Evolutionary conservation across 2,113 vertebrate species (phyloP), one percentile per base, ranked within the genome.

Genomic region (Ammodytes marinus): DNA sequence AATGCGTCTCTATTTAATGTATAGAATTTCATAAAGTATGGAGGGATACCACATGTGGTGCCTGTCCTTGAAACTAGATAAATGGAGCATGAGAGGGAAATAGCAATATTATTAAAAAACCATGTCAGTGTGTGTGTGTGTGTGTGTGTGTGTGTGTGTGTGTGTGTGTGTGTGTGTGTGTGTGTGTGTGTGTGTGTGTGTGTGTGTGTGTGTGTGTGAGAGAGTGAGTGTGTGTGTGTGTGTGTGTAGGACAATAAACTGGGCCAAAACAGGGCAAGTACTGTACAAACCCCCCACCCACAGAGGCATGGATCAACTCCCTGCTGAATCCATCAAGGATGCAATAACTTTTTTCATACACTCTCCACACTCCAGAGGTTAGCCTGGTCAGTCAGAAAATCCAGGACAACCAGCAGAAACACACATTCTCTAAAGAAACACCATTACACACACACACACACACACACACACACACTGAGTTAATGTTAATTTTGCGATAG

Each of bases 211-310:
- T 61, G 17, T 61, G 43, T 64, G 55, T 69, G 63, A 54, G 39
- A 71, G 64, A n/a, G 64, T 75, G 42, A 71, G 37, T 68, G 66
- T 73, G 77, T 82, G 49, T 47, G 52, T 40, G 65, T 79, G 50
- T 68, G 45, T 80, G 70, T 90, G 88, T 90, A 91, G 91, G 90
- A 90, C 92, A 88, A 89, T 94, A 92, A 94, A 93, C 65, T 90
- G 85, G 88, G 68, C 81, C 77, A 88, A 84, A 83, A 84, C 79
- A 88, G 85, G 90, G 78, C 72, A 87, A 90, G 83, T 58, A 65
- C 77, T 73, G 77, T 75, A 78, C 76, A 81, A 86, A 67, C 52
- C 82, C 68, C 83, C 84, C 86, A 81, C 82, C 91, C 39, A 40
- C 53, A 75, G 76, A 82, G 79, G 74, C 80, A 82, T 58, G 86